These are phyloP conservation scores for Myiozetetes cayanensis DNA, from an alignment of 2,113 vertebrate species.

Conservation along the genomic window DNA sequence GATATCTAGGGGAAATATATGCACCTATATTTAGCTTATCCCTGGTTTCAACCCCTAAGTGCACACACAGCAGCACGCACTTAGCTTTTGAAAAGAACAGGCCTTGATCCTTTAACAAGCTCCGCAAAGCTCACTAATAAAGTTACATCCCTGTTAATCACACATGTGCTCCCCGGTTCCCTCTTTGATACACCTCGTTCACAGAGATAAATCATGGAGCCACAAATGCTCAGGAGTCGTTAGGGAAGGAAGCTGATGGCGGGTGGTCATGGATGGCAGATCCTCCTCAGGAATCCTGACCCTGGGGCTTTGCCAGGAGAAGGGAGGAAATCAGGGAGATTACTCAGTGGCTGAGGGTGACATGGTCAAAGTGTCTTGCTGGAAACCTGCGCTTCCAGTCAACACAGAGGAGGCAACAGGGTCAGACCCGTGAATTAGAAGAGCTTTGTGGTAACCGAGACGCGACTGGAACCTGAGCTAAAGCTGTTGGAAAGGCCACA, in stretches of 20 bases:
- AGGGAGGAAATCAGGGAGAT: neutral
- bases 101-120: slow-evolving; percentile 34
- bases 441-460: neutral
- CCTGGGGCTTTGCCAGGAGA: neutral
- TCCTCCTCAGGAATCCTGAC: neutral
- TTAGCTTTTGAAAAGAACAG: slow-evolving; percentile 33
- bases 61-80: slow-evolving; percentile 14
- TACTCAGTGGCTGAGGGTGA: neutral
- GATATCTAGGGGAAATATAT: slow-evolving; percentile 60
- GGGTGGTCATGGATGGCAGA: neutral
- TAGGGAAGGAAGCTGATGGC: neutral
- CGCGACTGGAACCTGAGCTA: neutral
- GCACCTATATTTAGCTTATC: slow-evolving; percentile 63
- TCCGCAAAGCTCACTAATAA: slow-evolving; percentile 11
- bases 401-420: neutral
- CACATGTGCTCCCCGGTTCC: neutral
- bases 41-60: slow-evolving; percentile 28
- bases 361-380: neutral
- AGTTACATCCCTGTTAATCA: slow-evolving; percentile 3
- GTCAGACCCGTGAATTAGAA: neutral
- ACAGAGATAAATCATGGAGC: neutral
- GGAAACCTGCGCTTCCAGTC: neutral
- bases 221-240: fast-evolving
- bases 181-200: neutral
- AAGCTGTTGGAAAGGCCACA: neutral